Evolutionary conservation across 1,140 invertebrate species (phyloP).

Genomic region (Nautilus pompilius): DNA sequence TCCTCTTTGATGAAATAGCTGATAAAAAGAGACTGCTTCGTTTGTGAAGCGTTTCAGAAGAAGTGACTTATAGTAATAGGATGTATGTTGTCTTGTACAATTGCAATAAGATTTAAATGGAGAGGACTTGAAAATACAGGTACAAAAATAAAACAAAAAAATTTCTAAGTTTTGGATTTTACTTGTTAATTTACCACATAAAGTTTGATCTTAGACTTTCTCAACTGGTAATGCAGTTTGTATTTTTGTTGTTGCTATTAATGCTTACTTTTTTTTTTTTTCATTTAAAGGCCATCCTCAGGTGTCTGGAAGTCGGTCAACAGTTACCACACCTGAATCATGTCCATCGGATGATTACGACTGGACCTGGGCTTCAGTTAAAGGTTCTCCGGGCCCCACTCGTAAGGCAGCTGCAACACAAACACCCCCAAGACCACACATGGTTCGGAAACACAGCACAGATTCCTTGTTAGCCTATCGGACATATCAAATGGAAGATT

Average conservation of each 20-base stretch:
- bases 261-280: not conserved
- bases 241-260: slow-evolving; percentile 1
- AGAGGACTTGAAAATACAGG: too few relatives aligned
- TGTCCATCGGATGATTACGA: slow-evolving; percentile 86
- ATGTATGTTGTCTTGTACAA: too few relatives aligned
- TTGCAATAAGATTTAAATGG: too few relatives aligned
- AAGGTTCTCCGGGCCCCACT: slow-evolving; percentile 35
- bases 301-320: slow-evolving; percentile 55
- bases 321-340: slow-evolving; percentile 70
- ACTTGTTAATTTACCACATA: too few relatives aligned
- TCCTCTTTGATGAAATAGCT: too few relatives aligned
- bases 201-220: too few relatives aligned
- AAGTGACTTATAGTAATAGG: too few relatives aligned
- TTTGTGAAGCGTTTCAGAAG: too few relatives aligned
- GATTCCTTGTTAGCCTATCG: slow-evolving; percentile 39
- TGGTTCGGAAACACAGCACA: slow-evolving; percentile 36
- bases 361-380: slow-evolving; percentile 56
- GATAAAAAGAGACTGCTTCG: too few relatives aligned
- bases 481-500: slow-evolving; percentile 69
- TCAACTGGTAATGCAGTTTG: too few relatives aligned
- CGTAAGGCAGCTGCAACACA: slow-evolving; percentile 49
- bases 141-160: too few relatives aligned
- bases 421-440: slow-evolving; percentile 68
- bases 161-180: too few relatives aligned
- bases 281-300: slow-evolving; percentile 12